Evolutionary conservation across 2,113 vertebrate species (phyloP).

Genomic region (Rafetus swinhoei): DNA sequence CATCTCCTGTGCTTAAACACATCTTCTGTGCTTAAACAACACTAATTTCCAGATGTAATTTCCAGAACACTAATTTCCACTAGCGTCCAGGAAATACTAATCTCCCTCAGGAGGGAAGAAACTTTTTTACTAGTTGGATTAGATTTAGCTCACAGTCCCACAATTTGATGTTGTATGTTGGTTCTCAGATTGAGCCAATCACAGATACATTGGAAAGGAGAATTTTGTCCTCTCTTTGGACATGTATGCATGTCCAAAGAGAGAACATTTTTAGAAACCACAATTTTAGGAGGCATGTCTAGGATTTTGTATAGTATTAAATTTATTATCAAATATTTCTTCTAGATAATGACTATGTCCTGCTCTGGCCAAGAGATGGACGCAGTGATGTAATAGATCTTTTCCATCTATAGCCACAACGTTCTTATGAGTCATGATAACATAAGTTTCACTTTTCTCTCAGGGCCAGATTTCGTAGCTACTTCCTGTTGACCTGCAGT

Average conservation of each 20-base stretch:
- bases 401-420: background rate
- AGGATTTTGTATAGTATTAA: background rate
- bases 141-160: background rate
- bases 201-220: rapidly evolving
- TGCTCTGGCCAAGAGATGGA: background rate
- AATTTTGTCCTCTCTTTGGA: background rate
- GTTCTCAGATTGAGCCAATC: background rate
- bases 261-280: background rate
- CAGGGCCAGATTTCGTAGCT: background rate
- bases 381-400: background rate
- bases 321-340: background rate
- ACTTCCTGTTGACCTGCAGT: background rate
- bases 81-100: background rate
- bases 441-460: background rate
- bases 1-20: background rate
- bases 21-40: background rate
- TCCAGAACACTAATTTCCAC: too few relatives aligned
- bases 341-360: background rate
- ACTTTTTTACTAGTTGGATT: background rate
- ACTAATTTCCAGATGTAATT: too few relatives aligned
- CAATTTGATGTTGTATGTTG: background rate
- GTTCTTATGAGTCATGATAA: background rate
- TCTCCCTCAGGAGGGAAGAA: background rate
- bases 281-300: background rate
- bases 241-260: background rate